Base-by-base conservation (phyloP, 2,888 invertebrate genomes). In the Epistrophella euchroma region DNA sequence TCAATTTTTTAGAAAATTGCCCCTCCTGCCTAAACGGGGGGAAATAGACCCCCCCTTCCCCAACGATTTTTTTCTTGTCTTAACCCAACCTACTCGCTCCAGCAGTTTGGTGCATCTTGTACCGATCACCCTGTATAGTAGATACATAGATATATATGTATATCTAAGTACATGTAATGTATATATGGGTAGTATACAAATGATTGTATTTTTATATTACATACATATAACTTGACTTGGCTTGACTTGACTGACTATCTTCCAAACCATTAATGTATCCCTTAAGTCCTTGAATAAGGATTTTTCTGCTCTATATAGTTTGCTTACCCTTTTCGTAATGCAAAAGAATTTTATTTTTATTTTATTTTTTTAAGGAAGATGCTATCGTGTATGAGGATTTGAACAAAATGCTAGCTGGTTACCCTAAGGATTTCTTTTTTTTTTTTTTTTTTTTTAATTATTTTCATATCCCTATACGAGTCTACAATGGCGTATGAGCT, bases 241-340 rank as follows among this genome's bases (percentile, higher is more conserved):
- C 13, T 35, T 25, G 37, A 50, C 22, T 68, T 68, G 68, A 56
- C 55, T 68, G 76, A 56, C 55, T 78, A 55, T 62, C 45, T 47
- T 62, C 10, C 45, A 55, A 55, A 40, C 78, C 55, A 72, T 73
- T 73, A 72, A 52, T 64, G 73, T 72, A 58, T 73, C 73, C 73
- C 56, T 79, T 45, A 73, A 79, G 72, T 40, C 47, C 19, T 45
- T 35, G 73, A 47, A 64, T 71, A 79, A 40, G 73, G 64, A 71
- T 62, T 72, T 72, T 77, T 60, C 58, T 76, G 52, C 62, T 62
- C 52, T 32, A 62, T 62, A 43, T 32, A 62, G 32, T 62, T 70
- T 62, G 43, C 35, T 62, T 71, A 43, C 32, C 32, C 37, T n/a
- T 71, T 77, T 55, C 19, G 10, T 28, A 40, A 60, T 66, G 32